Conservation (phyloP, 2,888 invertebrate genomes). For the Macrosoma leucophasiata region DNA sequence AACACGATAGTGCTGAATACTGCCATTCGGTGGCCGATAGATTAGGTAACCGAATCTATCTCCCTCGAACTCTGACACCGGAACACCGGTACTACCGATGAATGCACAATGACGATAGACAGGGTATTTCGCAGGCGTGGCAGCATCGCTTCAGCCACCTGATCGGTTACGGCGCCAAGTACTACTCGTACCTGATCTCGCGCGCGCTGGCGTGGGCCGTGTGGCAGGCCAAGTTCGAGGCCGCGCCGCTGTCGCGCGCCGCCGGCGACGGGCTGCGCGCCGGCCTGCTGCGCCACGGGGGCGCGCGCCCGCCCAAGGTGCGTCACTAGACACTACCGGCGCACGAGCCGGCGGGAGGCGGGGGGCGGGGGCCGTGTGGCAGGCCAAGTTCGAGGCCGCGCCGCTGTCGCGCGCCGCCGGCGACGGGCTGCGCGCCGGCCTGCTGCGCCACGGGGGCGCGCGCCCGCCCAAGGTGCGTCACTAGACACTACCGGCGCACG, state of each 20-base stretch:
- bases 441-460: constrained; percentile 92
- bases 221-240: constrained; percentile 91
- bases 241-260: constrained; percentile 83
- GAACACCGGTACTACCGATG: too few relatives aligned
- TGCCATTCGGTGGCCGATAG: too few relatives aligned
- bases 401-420: constrained; percentile 88
- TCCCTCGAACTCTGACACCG: too few relatives aligned
- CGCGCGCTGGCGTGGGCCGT: constrained; percentile 94
- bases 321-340: too few relatives aligned
- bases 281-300: constrained; percentile 90
- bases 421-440: constrained; percentile 83
- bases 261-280: constrained; percentile 86
- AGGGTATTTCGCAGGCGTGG: constrained; percentile 84
- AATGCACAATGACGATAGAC: too few relatives aligned
- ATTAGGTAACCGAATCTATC: too few relatives aligned
- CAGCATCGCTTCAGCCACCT: constrained; percentile 97
- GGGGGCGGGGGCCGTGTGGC: constrained; percentile 96
- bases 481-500: too few relatives aligned
- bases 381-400: constrained; percentile 85
- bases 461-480: constrained; percentile 85
- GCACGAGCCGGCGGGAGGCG: too few relatives aligned
- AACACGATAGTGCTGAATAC: too few relatives aligned
- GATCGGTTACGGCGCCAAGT: constrained; percentile 98
- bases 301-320: constrained; percentile 86
- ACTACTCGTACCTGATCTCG: constrained; percentile 98